Conservation (phyloP, 2,113 vertebrate genomes). For the Ploceus nigricollis region DNA sequence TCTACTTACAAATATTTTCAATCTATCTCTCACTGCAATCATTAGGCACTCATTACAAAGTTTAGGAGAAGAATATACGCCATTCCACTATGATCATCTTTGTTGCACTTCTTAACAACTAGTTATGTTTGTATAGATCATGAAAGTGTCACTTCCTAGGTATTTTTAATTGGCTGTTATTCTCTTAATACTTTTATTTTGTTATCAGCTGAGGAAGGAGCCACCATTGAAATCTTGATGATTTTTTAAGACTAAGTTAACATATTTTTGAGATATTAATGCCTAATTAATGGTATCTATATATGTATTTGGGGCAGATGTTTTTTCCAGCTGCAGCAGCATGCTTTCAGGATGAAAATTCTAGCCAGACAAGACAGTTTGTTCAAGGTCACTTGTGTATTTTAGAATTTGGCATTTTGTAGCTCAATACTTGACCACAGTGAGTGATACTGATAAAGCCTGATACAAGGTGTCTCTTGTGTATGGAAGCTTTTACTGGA, state of each 20-base stretch:
- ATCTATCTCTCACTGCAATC: background rate
- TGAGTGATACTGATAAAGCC: background rate
- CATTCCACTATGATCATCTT: background rate
- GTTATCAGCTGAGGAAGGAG: background rate
- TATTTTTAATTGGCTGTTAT: background rate
- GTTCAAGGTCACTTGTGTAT: background rate
- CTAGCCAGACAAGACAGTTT: background rate
- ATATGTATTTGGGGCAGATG: background rate
- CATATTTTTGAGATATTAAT: background rate
- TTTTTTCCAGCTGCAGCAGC: background rate
- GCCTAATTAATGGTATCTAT: background rate
- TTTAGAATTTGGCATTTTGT: background rate
- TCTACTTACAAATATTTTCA: background rate
- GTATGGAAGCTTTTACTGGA: background rate
- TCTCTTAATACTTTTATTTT: background rate
- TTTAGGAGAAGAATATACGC: background rate
- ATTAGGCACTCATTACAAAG: background rate
- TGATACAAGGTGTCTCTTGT: background rate
- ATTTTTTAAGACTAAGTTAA: background rate
- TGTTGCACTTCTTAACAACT: background rate
- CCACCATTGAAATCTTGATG: background rate
- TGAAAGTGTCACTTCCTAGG: background rate
- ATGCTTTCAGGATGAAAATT: background rate
- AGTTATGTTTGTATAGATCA: background rate
- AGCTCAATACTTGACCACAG: background rate